Evolutionary conservation across 2,888 invertebrate species (phyloP).

Genomic region (Eutolmus rufibarbis): DNA sequence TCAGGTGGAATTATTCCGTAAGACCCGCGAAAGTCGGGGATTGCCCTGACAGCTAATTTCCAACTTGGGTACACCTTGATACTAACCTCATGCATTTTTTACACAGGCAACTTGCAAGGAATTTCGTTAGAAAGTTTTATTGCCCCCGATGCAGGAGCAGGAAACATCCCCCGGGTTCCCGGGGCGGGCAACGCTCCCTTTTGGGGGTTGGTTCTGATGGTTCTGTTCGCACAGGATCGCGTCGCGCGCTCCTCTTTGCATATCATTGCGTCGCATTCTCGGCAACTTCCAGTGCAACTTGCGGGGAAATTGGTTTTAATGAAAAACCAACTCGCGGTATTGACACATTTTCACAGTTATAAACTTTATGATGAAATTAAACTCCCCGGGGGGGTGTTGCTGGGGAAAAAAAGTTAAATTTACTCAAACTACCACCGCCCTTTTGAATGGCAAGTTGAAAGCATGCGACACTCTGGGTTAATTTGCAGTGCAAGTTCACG

Average conservation of each 20-base stretch:
- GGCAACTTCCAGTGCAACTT: background rate
- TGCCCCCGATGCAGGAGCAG: constrained; percentile 10
- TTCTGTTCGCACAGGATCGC: background rate
- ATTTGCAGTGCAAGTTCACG: background rate
- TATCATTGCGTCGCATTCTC: background rate
- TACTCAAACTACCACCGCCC: background rate
- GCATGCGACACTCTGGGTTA: background rate
- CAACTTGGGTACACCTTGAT: background rate
- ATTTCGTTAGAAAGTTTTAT: constrained; percentile 28
- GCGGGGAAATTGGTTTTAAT: background rate
- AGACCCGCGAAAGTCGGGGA: background rate
- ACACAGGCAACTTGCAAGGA: background rate
- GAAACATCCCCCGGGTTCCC: background rate
- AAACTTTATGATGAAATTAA: background rate
- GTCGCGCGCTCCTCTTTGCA: background rate
- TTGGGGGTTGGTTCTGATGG: background rate
- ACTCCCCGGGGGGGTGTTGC: background rate
- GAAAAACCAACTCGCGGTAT: background rate
- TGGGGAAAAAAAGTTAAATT: background rate
- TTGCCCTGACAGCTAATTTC: constrained; percentile 8
- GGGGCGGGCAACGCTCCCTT: background rate
- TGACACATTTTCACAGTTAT: background rate
- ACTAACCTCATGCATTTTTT: constrained; percentile 26
- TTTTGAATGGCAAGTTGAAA: background rate
- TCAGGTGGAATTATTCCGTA: constrained; percentile 5